A percentile compares a stretch with the other conserved stretches of the same genome.
These are phyloP conservation scores for Meandrina meandrites DNA, from an alignment of 92 coral and sea anemone genomes.

Conservation along the genomic window DNA sequence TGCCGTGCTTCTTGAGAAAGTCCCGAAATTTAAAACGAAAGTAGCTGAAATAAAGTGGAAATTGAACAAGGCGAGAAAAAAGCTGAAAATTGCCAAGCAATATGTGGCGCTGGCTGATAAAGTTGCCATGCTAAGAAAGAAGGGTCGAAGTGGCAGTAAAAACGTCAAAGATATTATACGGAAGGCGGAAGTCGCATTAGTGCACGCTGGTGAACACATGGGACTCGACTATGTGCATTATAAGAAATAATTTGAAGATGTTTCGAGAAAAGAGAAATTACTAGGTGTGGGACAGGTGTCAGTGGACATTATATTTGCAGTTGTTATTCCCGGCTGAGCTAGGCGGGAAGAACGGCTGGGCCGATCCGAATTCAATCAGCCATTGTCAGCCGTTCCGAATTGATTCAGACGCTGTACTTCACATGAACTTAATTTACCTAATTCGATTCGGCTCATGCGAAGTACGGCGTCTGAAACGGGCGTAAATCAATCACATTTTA, in stretches of 20 bases:
- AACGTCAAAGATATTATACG: conserved; percentile 77
- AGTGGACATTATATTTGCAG: too few species aligned
- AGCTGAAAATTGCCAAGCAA: conserved; percentile 81
- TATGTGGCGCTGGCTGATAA: conserved; percentile 79
- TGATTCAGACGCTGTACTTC: too few species aligned
- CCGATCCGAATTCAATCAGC: too few species aligned
- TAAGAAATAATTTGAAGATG: conserved; percentile 39
- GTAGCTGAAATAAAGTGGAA: conserved; percentile 87
- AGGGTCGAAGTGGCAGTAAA: conserved; percentile 41
- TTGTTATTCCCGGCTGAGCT: too few species aligned
- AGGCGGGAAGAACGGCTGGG: too few species aligned
- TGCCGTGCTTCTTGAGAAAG: conserved; percentile 40
- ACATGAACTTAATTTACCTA: too few species aligned
- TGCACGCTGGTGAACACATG: conserved; percentile 91
- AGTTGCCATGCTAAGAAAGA: conserved; percentile 48
- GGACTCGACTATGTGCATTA: conserved; percentile 95
- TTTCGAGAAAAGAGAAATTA: background rate
- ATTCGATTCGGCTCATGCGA: too few species aligned
- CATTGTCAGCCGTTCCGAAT: too few species aligned
- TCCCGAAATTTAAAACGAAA: conserved; percentile 64
- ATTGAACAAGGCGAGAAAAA: conserved; percentile 82
- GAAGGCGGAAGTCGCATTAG: conserved; percentile 78
- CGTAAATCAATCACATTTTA: too few species aligned
- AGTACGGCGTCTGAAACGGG: too few species aligned
- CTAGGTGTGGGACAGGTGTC: too few species aligned